Conservation (phyloP, 2,888 invertebrate species). For the Ommatoiulus sabulosus region DNA sequence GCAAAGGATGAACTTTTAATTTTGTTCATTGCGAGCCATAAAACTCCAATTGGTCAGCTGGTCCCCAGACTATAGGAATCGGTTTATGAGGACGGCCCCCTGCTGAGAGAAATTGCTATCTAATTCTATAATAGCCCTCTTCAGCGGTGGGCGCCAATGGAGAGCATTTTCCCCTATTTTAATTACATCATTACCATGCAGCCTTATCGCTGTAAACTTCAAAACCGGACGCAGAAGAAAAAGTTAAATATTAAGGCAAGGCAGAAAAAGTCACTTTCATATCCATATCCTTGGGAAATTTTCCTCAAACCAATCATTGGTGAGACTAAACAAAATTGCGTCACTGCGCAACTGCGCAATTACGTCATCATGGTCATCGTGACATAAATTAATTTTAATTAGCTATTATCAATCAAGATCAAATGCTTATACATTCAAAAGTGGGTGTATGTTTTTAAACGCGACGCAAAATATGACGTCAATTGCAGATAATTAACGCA, state of each 20-base stretch:
- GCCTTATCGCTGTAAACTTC: background rate
- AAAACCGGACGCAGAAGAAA: background rate
- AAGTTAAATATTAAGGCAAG: background rate
- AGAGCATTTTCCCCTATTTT: background rate
- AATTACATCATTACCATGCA: conserved; percentile 22
- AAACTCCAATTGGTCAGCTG: conserved; percentile 13
- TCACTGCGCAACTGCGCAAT: background rate
- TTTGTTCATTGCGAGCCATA: background rate
- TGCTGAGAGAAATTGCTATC: background rate
- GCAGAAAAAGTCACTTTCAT: background rate
- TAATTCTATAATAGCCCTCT: conserved; percentile 29
- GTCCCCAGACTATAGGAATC: background rate
- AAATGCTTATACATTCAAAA: too few species aligned
- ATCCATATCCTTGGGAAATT: background rate
- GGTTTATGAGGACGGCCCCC: background rate
- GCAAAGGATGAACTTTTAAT: background rate
- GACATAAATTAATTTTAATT: too few species aligned
- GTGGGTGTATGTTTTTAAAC: too few species aligned
- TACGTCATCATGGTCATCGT: background rate
- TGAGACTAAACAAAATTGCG: background rate
- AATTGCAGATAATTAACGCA: too few species aligned
- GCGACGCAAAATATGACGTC: too few species aligned
- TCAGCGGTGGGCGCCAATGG: background rate
- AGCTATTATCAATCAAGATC: too few species aligned
- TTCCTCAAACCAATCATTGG: too few species aligned